phyloP scores from a whole-genome alignment of 2,113 vertebrate species.

The Corydoras sp. region DNA sequence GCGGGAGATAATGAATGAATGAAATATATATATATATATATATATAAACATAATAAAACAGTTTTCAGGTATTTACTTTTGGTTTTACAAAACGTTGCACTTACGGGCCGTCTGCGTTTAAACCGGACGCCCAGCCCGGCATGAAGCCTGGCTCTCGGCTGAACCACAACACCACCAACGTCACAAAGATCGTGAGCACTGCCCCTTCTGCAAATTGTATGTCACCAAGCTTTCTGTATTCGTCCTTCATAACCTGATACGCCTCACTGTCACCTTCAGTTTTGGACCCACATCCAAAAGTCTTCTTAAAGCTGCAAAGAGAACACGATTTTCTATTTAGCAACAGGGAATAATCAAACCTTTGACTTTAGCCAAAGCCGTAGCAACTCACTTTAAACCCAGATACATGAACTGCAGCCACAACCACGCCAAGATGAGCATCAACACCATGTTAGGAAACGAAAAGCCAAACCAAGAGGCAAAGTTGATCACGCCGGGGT shows the following conservation, averaged over 20 bases:
- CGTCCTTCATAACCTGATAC: slow-evolving; percentile 63
- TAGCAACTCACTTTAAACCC: slow-evolving; percentile 78
- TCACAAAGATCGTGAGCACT: slow-evolving; percentile 67
- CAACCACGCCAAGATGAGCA: slow-evolving; percentile 72
- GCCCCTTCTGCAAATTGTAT: slow-evolving; percentile 75
- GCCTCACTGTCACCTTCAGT: slow-evolving; percentile 57
- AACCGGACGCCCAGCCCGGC: slow-evolving; percentile 75
- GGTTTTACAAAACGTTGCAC: slow-evolving; percentile 34
- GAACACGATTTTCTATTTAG: not conserved
- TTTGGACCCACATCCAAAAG: slow-evolving; percentile 67
- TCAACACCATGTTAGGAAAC: slow-evolving; percentile 77
- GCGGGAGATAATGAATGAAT: too few species aligned
- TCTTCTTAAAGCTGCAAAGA: slow-evolving; percentile 67
- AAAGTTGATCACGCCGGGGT: slow-evolving; percentile 77
- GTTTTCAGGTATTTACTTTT: not conserved
- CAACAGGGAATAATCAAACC: not conserved
- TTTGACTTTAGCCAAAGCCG: too few species aligned
- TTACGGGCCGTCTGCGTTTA: slow-evolving; percentile 62
- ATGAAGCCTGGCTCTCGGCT: slow-evolving; percentile 87
- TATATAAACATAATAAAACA: too few species aligned
- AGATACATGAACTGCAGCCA: slow-evolving; percentile 84
- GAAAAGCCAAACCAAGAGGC: slow-evolving; percentile 87
- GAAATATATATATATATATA: too few species aligned
- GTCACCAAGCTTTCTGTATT: slow-evolving; percentile 70
- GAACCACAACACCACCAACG: slow-evolving; percentile 85